Evolutionary conservation across 1,140 invertebrate species (phyloP).

Genomic region (Ceratitis capitata): DNA sequence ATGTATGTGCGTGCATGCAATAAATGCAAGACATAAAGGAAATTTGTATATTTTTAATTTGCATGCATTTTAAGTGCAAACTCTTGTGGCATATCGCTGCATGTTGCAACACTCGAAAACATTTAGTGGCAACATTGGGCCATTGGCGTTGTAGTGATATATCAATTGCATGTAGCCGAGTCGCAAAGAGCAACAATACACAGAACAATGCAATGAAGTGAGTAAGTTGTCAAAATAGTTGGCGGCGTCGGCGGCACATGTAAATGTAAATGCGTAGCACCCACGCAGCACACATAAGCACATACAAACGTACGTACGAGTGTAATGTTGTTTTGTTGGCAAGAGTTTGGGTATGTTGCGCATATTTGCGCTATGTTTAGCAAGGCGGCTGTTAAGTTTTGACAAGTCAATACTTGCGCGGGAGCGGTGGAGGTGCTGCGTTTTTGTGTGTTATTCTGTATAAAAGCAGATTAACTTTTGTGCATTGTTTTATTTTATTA

Average conservation of each 20-base stretch:
- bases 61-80: constrained; percentile 4
- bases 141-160: constrained; percentile 31
- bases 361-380: not conserved
- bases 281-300: not conserved
- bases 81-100: constrained; percentile 17
- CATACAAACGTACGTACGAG: not conserved
- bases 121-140: constrained; percentile 35
- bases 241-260: constrained; percentile 12
- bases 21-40: not conserved
- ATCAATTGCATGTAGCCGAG: not conserved
- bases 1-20: not conserved
- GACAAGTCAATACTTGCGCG: not conserved
- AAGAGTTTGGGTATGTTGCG: not conserved
- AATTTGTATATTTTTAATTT: not conserved
- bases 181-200: not conserved
- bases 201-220: not conserved
- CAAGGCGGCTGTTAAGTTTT: not conserved
- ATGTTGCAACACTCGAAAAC: constrained; percentile 7
- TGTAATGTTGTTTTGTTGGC: not conserved
- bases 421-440: not conserved
- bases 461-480: not conserved
- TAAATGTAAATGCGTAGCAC: constrained; percentile 38
- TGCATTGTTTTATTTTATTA: not conserved
- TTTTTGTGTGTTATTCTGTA: not conserved
- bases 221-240: constrained; percentile 35